Base-by-base conservation (phyloP, 2,113 vertebrate genomes). In the Megaleporinus macrocephalus region DNA sequence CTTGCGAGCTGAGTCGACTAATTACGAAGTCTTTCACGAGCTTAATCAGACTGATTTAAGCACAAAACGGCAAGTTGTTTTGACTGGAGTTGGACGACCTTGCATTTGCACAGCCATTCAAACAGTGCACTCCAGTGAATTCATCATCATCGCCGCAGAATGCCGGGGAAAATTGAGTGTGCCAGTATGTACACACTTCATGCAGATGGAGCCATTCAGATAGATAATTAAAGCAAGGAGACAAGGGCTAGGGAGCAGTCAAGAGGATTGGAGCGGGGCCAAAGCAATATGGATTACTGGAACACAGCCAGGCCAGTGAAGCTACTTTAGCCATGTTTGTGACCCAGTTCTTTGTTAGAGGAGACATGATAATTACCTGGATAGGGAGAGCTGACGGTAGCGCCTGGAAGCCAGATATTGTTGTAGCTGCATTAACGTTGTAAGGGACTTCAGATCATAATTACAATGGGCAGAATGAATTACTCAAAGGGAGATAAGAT, bases 301-400 rank as follows among this genome's bases (percentile, higher is more conserved):
- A 26, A 36, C 30, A 26, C 7, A 26, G 15, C 63, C 76, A n/a
- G 63, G 29, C 24, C 20, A 55, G 49, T 78, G 47, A 33, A 16
- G 76, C 29, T 53, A 68, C 51, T 68, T 24, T 69, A 78, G 16
- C 26, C 49, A 3, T 69, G 49, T 26, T 27, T 33, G 61, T 51
- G 29, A 69, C 76, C 76, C 76, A 78, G 47, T 55, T 51, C 33
- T n/a, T 68, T 78, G 29, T 30, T 53, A 51, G 49, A 78, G 63
- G 63, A 69, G 63, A 55, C n/a, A 55, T 14, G 49, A 78, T 55
- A 33, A 63, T 76, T 62, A 47, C 20, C 22, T 68, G 44, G 20
- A 41, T 12, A 69, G 20, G 63, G 62, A 26, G 4, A 44, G 10
- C 41, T 44, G 41, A 44, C 11, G 41, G 4, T 44, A 44, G 5